Evolutionary conservation across 2,888 invertebrate genomes (phyloP).

Genomic region (Apamea crenata): DNA sequence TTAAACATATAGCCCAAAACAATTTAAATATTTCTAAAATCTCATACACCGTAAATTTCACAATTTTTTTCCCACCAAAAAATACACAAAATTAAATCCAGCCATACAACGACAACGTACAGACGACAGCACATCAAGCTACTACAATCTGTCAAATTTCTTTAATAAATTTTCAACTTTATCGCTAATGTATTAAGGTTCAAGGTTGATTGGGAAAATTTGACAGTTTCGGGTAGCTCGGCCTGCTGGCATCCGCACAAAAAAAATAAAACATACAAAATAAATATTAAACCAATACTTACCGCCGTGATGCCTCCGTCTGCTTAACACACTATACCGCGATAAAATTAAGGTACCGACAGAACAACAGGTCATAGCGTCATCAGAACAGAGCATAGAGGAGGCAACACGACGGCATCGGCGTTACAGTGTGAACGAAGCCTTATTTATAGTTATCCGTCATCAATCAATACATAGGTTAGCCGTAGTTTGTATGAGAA

Average conservation of each 20-base stretch:
- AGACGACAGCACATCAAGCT: too few relatives aligned
- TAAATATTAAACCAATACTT: constrained; percentile 73
- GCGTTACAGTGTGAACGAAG: constrained; percentile 74
- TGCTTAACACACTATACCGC: constrained; percentile 72
- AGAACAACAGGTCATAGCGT: constrained; percentile 78
- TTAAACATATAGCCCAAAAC: not conserved
- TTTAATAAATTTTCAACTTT: too few relatives aligned
- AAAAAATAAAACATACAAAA: constrained; percentile 57
- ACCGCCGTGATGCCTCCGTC: constrained; percentile 88
- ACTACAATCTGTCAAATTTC: too few relatives aligned
- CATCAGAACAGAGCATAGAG: constrained; percentile 89
- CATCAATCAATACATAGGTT: constrained; percentile 87
- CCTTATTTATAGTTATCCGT: constrained; percentile 86
- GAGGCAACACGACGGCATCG: constrained; percentile 89
- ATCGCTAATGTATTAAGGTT: too few relatives aligned
- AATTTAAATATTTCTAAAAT: not conserved
- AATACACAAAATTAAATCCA: constrained; percentile 41
- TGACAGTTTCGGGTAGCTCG: too few relatives aligned
- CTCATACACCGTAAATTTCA: not conserved
- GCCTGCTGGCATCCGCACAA: not conserved
- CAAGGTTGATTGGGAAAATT: too few relatives aligned
- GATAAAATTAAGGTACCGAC: constrained; percentile 54
- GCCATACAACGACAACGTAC: constrained; percentile 29
- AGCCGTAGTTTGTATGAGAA: constrained; percentile 72
- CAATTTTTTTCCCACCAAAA: not conserved